phyloP scores from a whole-genome alignment of 92 coral and sea anemone species.

The Umimayanthus kanabou region DNA sequence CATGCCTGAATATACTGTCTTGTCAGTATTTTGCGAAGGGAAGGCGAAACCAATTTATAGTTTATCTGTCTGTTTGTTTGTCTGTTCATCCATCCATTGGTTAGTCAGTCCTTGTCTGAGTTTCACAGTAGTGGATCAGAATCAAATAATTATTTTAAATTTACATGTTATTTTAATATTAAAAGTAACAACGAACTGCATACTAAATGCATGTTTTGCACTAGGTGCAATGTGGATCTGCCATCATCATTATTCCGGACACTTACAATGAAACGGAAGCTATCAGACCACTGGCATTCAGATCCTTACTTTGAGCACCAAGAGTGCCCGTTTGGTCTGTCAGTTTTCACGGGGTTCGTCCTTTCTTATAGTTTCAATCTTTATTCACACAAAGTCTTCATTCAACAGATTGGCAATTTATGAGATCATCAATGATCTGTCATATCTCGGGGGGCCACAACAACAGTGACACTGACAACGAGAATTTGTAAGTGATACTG shows the following conservation, averaged over 20 bases:
- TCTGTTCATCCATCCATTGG: not conserved
- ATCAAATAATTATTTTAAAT: not conserved
- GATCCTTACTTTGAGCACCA: constrained; percentile 13
- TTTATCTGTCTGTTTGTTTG: not conserved
- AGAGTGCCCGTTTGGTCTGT: too few relatives aligned
- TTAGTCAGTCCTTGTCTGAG: not conserved
- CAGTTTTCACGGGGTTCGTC: too few relatives aligned
- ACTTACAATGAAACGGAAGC: not conserved
- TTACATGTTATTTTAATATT: not conserved
- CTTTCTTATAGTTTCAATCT: too few relatives aligned
- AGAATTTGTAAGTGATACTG: too few relatives aligned
- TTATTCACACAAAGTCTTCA: too few relatives aligned
- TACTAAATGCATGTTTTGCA: not conserved
- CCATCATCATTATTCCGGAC: not conserved
- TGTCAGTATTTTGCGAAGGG: not conserved
- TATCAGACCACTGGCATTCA: not conserved
- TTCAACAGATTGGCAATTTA: too few relatives aligned
- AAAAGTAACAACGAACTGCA: not conserved
- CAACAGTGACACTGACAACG: too few relatives aligned
- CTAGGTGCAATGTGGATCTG: constrained; percentile 3
- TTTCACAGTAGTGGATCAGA: not conserved
- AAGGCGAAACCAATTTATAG: not conserved
- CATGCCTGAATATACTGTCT: not conserved
- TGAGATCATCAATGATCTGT: too few relatives aligned
- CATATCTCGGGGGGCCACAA: too few relatives aligned